These are phyloP conservation scores for Congeria kusceri DNA, from an alignment of 2,888 invertebrate species.

Conservation along the genomic window DNA sequence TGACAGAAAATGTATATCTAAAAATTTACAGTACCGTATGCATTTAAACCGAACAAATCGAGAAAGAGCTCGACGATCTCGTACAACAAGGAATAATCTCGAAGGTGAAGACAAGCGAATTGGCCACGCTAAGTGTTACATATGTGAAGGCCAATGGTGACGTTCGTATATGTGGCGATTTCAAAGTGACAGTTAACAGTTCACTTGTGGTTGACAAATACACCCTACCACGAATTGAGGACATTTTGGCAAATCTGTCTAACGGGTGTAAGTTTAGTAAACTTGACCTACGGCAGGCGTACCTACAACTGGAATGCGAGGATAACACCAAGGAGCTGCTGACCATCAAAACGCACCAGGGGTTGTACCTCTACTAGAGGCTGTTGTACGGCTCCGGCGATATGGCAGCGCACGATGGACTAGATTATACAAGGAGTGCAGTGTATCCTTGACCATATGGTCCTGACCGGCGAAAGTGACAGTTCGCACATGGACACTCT, in stretches of 20 bases:
- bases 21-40: conserved; percentile 61
- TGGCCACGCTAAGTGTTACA: too few relatives aligned
- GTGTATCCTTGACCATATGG: conserved; percentile 31
- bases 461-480: conserved; percentile 19
- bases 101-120: conserved; percentile 22
- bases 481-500: conserved; percentile 14
- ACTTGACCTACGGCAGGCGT: too few relatives aligned
- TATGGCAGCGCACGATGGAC: conserved; percentile 68
- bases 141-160: neutral
- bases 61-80: conserved; percentile 21
- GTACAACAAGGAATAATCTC: conserved; percentile 19
- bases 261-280: conserved; percentile 53
- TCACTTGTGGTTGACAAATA: conserved; percentile 73
- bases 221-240: conserved; percentile 66
- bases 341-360: conserved; percentile 36
- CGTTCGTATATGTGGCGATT: conserved; percentile 70
- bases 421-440: conserved; percentile 51
- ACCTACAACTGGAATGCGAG: conserved; percentile 1
- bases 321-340: conserved; percentile 14
- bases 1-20: conserved; percentile 39
- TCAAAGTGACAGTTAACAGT: conserved; percentile 68
- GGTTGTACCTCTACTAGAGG: conserved; percentile 62
- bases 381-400: conserved; percentile 62
- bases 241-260: conserved; percentile 64
- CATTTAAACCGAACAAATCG: conserved; percentile 40